Base-by-base conservation (phyloP, 1,140 invertebrate genomes). In the Luehdorfia chinensis region DNA sequence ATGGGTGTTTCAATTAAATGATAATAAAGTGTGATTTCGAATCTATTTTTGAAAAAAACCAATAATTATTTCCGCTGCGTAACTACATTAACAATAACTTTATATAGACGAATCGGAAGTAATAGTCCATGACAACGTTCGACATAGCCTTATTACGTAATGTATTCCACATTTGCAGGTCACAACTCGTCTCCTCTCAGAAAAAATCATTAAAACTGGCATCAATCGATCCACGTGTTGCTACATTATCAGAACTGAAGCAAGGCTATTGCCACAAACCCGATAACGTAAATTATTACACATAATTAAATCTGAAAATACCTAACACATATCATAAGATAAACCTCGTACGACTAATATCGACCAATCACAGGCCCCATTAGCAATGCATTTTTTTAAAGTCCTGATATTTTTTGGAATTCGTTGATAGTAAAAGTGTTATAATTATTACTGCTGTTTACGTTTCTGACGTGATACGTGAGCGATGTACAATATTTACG, bases 261-360 rank as follows among this genome's bases (percentile, higher is more conserved):
- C 13, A 8, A 43, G 13, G 14, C 6, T 41, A 25, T 28, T 28
- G 25, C 23, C 11, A 30, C 25, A 28, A 11, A n/a, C n/a, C 3
- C 11, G 44, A 51, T 57, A 48, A 31, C 30, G 12, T 19, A 19
- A 46, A 46, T 27, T 43, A 15, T 18, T 15, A 11, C 27, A 28
- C 39, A 25, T 28, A 43, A 43, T 43, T 43, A 43, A 9, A 4
- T 9, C 21, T 44, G 14, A 23, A 50, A 28, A 50, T 43, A 34
- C 19, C 30, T n/a, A n/a, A n/a, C n/a, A 23, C 3, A 36, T 16
- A 34, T 21, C n/a, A 14, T 39, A 47, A 46, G 30, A 43, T 43
- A 43, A 43, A 30, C 13, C 39, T 59, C 56, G 50, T 59, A 59
- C 43, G 56, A 59, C 25, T 12, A 30, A 46, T 39, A 6, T 21